Base-by-base conservation (phyloP, 2,888 invertebrate genomes). In the Ectemnius continuus region DNA sequence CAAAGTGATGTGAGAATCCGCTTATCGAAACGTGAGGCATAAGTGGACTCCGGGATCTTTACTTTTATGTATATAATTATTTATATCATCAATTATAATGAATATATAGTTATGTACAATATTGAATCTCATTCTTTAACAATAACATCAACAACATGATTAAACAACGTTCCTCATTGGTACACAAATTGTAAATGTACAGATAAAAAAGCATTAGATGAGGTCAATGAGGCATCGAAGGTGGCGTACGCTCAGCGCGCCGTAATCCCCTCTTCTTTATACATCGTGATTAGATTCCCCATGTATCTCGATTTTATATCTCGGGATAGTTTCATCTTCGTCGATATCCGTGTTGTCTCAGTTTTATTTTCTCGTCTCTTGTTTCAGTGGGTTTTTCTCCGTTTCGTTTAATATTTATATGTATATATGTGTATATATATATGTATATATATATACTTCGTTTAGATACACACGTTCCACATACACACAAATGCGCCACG, bases 71-170 rank as follows among this genome's bases (percentile, higher is more conserved):
- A 90, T 90, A 90, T 90, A 89, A 90, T 90, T 89, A 91, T 92
- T 92, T 90, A 91, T 89, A 86, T 89, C 87, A 91, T 93, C 93
- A 94, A 94, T 94, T 93, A 93, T 94, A 94, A 94, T 94, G 93
- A 94, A 93, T 93, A 94, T 93, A 93, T 94, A 93, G 93, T 93
- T 94, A 94, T 94, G 93, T 94, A 94, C 94, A 94, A 93, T 94
- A 94, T 94, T 94, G 94, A 94, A 94, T 94, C 93, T 92, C 90
- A 91, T 94, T 94, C 93, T 94, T 92, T 94, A 94, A 94, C 94
- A 94, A 94, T 94, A 94, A 94, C 94, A 94, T 94, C 94, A 94
- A 94, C 94, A 94, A 92, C 92, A 92, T 92, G 94, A 93, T 94
- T 94, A 90, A 90, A 90, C 90, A 91, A 91, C 91, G 90, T 90